Conservation (phyloP, 2,888 invertebrate genomes). For the Pseudeuparius sepicola region DNA sequence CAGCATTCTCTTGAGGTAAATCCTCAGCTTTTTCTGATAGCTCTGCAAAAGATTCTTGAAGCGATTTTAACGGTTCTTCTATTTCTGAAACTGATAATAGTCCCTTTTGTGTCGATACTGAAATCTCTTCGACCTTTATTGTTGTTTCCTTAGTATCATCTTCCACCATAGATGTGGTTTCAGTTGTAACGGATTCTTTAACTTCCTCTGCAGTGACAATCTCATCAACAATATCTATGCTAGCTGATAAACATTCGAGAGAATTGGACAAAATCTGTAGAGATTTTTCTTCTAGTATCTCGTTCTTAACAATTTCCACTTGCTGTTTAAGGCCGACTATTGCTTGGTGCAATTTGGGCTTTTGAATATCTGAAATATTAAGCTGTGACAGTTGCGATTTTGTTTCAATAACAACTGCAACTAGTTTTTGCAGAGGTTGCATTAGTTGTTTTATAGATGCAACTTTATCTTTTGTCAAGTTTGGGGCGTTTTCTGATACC, state of each 20-base stretch:
- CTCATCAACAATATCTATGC: no score
- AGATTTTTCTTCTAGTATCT: no score
- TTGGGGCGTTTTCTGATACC: no score
- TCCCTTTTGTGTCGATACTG: no score
- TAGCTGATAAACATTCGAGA: no score
- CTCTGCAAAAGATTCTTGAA: not conserved
- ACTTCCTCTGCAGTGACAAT: not conserved
- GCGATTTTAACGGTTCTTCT: not conserved
- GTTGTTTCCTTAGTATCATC: not conserved
- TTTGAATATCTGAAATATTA: constrained; percentile 9
- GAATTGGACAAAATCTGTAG: no score
- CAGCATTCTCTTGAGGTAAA: not conserved
- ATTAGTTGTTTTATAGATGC: no score
- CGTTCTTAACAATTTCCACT: constrained; percentile 9
- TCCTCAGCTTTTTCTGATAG: not conserved
- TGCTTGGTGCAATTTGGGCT: constrained; percentile 16
- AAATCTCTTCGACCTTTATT: not conserved
- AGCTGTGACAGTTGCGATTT: no score
- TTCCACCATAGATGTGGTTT: not conserved
- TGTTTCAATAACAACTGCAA: constrained; percentile 10
- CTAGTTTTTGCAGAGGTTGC: constrained; percentile 18
- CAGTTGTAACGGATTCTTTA: not conserved
- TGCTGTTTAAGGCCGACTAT: constrained; percentile 9
- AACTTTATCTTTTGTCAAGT: no score
- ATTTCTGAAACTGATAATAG: no score